A percentile compares a stretch with the other conserved stretches of the same genome.
Conservation (phyloP, 1,140 invertebrate species). For the Scaptomyza hsui region DNA sequence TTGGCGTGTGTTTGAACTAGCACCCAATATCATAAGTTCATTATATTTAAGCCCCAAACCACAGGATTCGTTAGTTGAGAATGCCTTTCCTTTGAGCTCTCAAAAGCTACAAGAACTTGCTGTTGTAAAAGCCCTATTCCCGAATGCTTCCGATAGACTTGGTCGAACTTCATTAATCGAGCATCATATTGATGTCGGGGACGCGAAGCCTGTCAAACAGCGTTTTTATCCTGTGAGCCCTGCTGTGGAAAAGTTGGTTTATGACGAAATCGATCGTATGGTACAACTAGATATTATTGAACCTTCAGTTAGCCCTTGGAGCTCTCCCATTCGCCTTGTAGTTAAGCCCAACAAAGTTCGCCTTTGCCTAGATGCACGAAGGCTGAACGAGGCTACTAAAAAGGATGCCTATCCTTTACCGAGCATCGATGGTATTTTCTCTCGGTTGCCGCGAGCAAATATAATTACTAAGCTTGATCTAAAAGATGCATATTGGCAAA, state of each 20-base stretch:
- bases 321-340: not conserved
- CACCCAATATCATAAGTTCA: too few species aligned
- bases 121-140: not conserved
- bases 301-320: not conserved
- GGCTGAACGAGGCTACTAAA: too few species aligned
- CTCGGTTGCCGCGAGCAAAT: too few species aligned
- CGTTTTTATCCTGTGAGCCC: not conserved
- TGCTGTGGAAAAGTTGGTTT: constrained; percentile 4
- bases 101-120: not conserved
- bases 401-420: too few species aligned
- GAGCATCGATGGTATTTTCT: too few species aligned
- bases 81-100: not conserved
- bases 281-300: not conserved
- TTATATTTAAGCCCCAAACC: too few species aligned
- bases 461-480: too few species aligned
- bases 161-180: not conserved
- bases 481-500: too few species aligned
- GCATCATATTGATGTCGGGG: not conserved
- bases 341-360: too few species aligned
- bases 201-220: not conserved
- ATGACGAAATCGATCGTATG: constrained; percentile 6
- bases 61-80: too few species aligned
- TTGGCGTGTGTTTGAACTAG: too few species aligned
- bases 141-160: not conserved
- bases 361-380: too few species aligned